phyloP scores from a whole-genome alignment of 2,888 invertebrate species.

The Biston stratarius region DNA sequence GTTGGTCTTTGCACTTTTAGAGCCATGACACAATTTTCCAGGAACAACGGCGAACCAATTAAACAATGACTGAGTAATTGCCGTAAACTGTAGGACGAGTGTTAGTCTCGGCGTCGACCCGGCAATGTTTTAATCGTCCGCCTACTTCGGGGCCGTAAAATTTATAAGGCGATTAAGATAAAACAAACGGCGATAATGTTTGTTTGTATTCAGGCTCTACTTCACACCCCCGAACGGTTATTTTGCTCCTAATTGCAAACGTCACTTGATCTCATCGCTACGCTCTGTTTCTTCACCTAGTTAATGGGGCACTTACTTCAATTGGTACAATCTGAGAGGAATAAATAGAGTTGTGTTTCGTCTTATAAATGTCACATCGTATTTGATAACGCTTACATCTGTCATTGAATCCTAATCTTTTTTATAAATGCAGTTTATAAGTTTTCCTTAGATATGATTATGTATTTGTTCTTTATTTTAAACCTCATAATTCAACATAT shows the following conservation, averaged over 20 bases:
- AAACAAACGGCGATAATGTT: constrained; percentile 62
- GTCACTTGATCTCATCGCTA: constrained; percentile 50
- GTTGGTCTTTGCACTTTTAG: neutral
- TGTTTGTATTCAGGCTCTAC: constrained; percentile 67
- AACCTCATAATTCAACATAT: too few species aligned
- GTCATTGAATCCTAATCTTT: constrained; percentile 7
- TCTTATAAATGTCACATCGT: neutral
- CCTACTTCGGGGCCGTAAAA: constrained; percentile 50
- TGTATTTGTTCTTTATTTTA: too few species aligned
- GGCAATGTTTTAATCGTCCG: constrained; percentile 35
- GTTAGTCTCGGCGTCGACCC: constrained; percentile 20
- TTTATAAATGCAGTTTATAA: constrained; percentile 3
- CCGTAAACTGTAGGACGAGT: constrained; percentile 7
- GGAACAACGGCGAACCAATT: constrained; percentile 7
- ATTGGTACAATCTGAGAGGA: constrained; percentile 14
- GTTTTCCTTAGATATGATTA: too few species aligned
- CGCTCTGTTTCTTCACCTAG: constrained; percentile 54
- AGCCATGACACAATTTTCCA: constrained; percentile 16
- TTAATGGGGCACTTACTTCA: constrained; percentile 47
- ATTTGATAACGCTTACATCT: constrained; percentile 6
- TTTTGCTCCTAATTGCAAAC: constrained; percentile 62
- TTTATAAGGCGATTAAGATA: constrained; percentile 54
- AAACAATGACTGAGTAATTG: constrained; percentile 17
- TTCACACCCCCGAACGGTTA: constrained; percentile 60
- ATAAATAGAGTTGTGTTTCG: neutral